Base-by-base conservation (phyloP, 2,797 vertebrate species). In the Otolemur crassicaudatus region DNA sequence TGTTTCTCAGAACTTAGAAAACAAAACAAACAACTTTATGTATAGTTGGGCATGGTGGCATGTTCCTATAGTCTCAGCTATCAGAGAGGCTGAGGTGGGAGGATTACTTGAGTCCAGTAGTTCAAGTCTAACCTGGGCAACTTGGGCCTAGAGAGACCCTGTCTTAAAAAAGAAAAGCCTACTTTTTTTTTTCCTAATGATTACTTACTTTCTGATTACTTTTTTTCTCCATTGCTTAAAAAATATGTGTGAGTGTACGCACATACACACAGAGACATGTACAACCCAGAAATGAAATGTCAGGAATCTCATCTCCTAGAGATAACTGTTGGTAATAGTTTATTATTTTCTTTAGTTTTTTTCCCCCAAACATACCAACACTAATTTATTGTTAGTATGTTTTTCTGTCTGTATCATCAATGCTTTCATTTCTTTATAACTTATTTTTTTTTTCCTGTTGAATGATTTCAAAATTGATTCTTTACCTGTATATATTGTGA, bases 401-500 rank as follows among this genome's bases (percentile, higher is more conserved):
- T 89, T 69, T 95, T 65, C 22, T 34, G 0, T 90, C 34, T 86
- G 77, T 93, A 72, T 76, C 77, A 81, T 58, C 53, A 76, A 9
- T 22, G 81, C 37, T 87, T 87, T 8, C 25, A 60, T 67, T 76
- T 95, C 9, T 82, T 0, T 72, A 9, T 87, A 40, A 83, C 58
- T 92, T 70, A 9, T 60, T 31, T 87, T 79, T 67, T 67, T 94
- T 77, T 43, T 91, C 27, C 58, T 56, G 19, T 86, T 49, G 67
- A 63, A 76, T 84, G 27, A 81, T 61, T 95, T 96, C 46, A 58
- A 67, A 82, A 70, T 86, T 79, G 40, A 11, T 87, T 91, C 19
- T 93, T 79, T 91, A 73, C 37, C 46, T 81, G 3, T 82, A 19
- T 60, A 4, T 79, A 93, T 53, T 53, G 49, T 53, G 49, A 81